These are phyloP conservation scores for Pampus argenteus DNA, from an alignment of 2,797 vertebrate species.

Conservation along the genomic window DNA sequence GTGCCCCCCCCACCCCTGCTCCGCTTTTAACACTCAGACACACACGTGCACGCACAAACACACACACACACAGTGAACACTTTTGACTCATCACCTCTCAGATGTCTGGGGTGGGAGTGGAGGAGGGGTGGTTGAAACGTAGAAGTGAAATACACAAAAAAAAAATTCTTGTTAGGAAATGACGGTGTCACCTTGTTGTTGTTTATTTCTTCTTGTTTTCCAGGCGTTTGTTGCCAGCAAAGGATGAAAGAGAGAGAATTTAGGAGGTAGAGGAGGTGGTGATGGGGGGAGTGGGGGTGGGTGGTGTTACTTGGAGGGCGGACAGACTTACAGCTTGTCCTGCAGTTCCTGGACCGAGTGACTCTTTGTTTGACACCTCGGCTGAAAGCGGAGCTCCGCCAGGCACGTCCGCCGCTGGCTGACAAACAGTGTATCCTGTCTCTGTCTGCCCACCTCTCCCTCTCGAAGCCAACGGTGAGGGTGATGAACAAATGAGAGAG, in stretches of 20 bases:
- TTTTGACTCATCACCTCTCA: constrained; percentile 50
- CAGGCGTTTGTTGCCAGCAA: constrained; percentile 42
- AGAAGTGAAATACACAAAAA: constrained; percentile 64
- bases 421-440: constrained; percentile 77
- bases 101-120: constrained; percentile 10
- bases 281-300: constrained; percentile 14
- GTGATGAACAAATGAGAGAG: constrained; percentile 67
- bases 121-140: neutral
- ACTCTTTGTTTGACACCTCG: constrained; percentile 84
- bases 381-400: constrained; percentile 76
- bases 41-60: constrained; percentile 31
- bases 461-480: constrained; percentile 47
- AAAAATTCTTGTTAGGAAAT: constrained; percentile 77
- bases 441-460: constrained; percentile 57
- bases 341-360: constrained; percentile 73
- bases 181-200: constrained; percentile 69
- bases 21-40: constrained; percentile 40
- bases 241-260: constrained; percentile 53
- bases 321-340: constrained; percentile 79
- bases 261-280: no score
- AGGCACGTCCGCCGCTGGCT: constrained; percentile 74
- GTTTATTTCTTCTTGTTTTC: constrained; percentile 68
- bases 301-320: constrained; percentile 34
- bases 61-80: constrained; percentile 41
- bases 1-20: constrained; percentile 39